These are phyloP conservation scores for Macquaria ambigua DNA, from an alignment of 2,113 vertebrate species.

Conservation along the genomic window DNA sequence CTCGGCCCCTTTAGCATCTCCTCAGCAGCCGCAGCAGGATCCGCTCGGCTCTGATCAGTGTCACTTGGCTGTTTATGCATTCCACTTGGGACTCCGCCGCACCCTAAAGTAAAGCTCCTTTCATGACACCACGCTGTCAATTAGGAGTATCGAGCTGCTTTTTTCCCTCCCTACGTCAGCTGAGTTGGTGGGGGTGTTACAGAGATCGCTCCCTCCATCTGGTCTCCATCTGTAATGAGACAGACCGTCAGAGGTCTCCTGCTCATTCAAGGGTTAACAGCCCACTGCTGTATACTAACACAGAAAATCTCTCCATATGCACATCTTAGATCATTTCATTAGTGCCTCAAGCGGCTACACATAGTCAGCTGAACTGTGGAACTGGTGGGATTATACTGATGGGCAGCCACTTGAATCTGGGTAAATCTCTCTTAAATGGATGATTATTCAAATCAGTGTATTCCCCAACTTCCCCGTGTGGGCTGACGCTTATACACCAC, in stretches of 20 bases:
- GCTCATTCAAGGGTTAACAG: constrained; percentile 17
- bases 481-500: background rate
- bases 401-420: constrained; percentile 19
- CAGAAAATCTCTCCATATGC: constrained; percentile 35
- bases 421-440: constrained; percentile 40
- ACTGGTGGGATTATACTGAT: constrained; percentile 36
- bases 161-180: constrained; percentile 36
- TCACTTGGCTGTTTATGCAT: constrained; percentile 57
- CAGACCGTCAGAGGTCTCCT: constrained; percentile 3
- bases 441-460: constrained; percentile 44
- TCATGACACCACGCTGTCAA: constrained; percentile 65
- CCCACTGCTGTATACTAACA: constrained; percentile 38
- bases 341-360: background rate
- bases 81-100: constrained; percentile 57
- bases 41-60: constrained; percentile 51
- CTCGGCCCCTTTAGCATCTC: constrained; percentile 10
- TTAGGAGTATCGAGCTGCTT: constrained; percentile 58
- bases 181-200: constrained; percentile 30
- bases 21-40: constrained; percentile 28
- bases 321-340: constrained; percentile 10
- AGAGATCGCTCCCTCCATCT: constrained; percentile 64
- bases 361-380: constrained; percentile 13
- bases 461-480: background rate
- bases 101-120: constrained; percentile 47
- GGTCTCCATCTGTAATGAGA: constrained; percentile 67